phyloP scores from a whole-genome alignment of 2,797 vertebrate genomes.

The Hylomyscus alleni region DNA sequence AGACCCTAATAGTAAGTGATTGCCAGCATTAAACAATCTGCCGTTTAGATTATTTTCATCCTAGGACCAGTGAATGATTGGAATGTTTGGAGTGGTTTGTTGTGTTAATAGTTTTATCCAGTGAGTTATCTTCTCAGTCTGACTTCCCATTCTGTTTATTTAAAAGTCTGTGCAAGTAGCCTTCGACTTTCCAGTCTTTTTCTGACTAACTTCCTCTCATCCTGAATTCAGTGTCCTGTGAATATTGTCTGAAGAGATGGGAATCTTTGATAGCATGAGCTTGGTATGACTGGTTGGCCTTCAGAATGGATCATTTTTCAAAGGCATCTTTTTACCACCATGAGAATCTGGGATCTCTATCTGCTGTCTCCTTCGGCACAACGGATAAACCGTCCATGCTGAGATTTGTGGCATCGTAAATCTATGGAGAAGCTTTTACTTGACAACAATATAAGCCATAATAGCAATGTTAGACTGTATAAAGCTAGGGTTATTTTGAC shows the following conservation, averaged over 20 bases:
- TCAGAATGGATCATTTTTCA: not conserved
- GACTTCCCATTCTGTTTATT: constrained; percentile 39
- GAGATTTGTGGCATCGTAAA: constrained; percentile 45
- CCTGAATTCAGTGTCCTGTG: not conserved
- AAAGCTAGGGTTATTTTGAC: constrained; percentile 43
- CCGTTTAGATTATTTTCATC: constrained; percentile 15
- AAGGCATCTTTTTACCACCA: not conserved
- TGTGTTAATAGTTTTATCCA: constrained; percentile 6
- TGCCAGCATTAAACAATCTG: not conserved
- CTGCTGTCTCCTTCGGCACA: not conserved
- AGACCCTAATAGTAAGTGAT: not conserved
- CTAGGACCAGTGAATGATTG: not conserved
- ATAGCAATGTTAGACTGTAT: not conserved
- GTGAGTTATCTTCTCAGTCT: not conserved
- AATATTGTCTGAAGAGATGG: not conserved
- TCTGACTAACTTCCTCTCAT: not conserved
- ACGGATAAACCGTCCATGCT: not conserved
- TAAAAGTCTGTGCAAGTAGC: not conserved
- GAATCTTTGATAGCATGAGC: not conserved
- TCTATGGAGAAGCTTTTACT: not conserved
- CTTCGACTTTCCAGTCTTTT: not conserved
- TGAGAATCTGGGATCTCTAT: not conserved
- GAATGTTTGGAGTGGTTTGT: constrained; percentile 24
- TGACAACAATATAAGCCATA: not conserved
- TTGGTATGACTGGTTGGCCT: not conserved